A percentile compares a stretch with the other conserved stretches of the same genome.
Evolutionary conservation across 2,888 invertebrate species (phyloP).

Genomic region (Beris morrisii): DNA sequence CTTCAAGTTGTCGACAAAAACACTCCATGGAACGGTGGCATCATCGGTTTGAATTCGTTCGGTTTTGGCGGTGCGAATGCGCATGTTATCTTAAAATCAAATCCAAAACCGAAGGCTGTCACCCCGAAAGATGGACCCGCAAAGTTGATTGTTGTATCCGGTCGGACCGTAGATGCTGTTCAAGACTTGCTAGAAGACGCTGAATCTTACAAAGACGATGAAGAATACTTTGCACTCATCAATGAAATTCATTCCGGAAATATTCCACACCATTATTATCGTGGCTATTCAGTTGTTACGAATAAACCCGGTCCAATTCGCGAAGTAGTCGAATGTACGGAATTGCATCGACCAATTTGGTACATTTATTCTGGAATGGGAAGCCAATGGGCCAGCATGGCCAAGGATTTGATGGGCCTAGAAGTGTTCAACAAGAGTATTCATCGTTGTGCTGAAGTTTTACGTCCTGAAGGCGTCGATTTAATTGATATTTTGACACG

Average conservation of each 20-base stretch:
- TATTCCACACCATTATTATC: slow-evolving; percentile 74
- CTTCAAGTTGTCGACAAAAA: slow-evolving; percentile 87
- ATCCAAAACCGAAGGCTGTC: slow-evolving; percentile 67
- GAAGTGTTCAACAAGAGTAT: slow-evolving; percentile 81
- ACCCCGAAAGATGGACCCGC: slow-evolving; percentile 63
- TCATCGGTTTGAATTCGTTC: slow-evolving; percentile 92
- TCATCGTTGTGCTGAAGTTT: slow-evolving; percentile 71
- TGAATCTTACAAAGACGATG: slow-evolving; percentile 64
- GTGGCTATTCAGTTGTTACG: slow-evolving; percentile 79
- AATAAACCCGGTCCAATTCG: slow-evolving; percentile 55
- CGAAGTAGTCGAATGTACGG: slow-evolving; percentile 59
- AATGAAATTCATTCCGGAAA: slow-evolving; percentile 72
- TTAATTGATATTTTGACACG: slow-evolving; percentile 78
- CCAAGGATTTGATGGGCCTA: slow-evolving; percentile 78
- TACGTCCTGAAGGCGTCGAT: slow-evolving; percentile 79
- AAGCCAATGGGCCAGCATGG: slow-evolving; percentile 97
- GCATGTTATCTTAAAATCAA: slow-evolving; percentile 83
- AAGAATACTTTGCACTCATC: slow-evolving; percentile 75
- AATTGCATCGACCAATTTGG: slow-evolving; percentile 82
- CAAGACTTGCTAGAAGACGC: slow-evolving; percentile 66
- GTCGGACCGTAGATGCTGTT: slow-evolving; percentile 82
- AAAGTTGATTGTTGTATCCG: slow-evolving; percentile 76
- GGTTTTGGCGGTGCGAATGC: slow-evolving; percentile 98
- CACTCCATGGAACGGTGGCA: slow-evolving; percentile 86
- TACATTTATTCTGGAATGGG: slow-evolving; percentile 98